Percentiles rank a stretch among this genome's conserved stretches.
These are phyloP conservation scores for Morpho helenor DNA, from an alignment of 2,888 invertebrate species.

Conservation along the genomic window DNA sequence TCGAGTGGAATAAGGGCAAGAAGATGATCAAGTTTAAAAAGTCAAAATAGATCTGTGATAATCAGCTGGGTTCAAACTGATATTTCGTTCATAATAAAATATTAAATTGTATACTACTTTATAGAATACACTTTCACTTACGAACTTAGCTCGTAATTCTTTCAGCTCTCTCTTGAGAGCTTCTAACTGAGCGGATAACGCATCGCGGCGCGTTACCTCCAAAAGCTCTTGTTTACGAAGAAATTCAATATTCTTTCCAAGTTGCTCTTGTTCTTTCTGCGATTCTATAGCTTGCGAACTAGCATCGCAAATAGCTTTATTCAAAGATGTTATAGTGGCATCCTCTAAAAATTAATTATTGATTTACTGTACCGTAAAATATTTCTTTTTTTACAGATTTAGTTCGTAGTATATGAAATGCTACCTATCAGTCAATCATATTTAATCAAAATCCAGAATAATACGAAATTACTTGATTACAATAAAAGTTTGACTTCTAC, in stretches of 20 bases:
- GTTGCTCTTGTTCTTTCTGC: conserved; percentile 37
- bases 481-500: too few relatives aligned
- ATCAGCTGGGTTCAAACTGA: too few relatives aligned
- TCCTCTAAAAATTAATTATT: conserved; percentile 38
- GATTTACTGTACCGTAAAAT: too few relatives aligned
- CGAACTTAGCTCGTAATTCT: conserved; percentile 41
- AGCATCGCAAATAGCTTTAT: conserved; percentile 44
- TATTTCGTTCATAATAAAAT: not conserved
- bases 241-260: conserved; percentile 36
- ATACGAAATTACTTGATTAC: too few relatives aligned
- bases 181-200: conserved; percentile 41
- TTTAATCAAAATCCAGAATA: too few relatives aligned
- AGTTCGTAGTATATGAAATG: too few relatives aligned
- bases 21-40: too few relatives aligned
- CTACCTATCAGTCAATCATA: too few relatives aligned
- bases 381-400: too few relatives aligned
- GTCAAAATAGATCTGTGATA: too few relatives aligned
- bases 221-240: conserved; percentile 39
- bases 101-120: not conserved
- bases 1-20: too few relatives aligned
- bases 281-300: conserved; percentile 38
- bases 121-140: conserved; percentile 32
- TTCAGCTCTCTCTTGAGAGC: conserved; percentile 39
- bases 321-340: conserved; percentile 39
- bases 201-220: conserved; percentile 40